Evolutionary conservation across 2,797 vertebrate species (phyloP).

Genomic region (Platalea minor): DNA sequence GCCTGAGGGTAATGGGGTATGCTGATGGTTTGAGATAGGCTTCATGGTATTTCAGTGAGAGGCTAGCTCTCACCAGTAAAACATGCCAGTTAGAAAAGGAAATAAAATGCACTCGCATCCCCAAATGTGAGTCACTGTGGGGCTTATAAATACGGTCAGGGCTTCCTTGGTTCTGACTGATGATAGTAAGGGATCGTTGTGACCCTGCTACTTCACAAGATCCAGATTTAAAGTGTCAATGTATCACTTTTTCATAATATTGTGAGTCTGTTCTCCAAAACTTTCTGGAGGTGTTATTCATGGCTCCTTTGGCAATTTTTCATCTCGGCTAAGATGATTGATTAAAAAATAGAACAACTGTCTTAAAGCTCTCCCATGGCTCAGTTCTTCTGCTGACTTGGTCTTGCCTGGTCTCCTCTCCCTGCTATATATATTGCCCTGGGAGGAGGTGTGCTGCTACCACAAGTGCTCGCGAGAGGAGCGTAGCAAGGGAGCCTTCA

Average conservation of each 20-base stretch:
- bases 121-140: neutral
- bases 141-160: neutral
- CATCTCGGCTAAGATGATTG: neutral
- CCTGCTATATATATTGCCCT: neutral
- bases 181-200: neutral
- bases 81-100: neutral
- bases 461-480: rapidly evolving
- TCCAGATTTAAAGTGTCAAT: neutral
- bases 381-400: neutral
- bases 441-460: neutral
- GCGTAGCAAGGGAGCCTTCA: neutral
- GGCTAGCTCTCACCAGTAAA: neutral
- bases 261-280: neutral
- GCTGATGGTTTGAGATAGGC: neutral
- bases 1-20: neutral
- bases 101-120: neutral
- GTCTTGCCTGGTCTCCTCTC: neutral
- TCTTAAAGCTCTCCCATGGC: neutral
- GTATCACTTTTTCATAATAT: neutral
- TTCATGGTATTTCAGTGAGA: neutral
- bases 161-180: neutral
- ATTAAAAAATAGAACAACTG: neutral
- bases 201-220: neutral
- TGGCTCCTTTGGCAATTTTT: neutral
- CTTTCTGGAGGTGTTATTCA: neutral